phyloP scores from a whole-genome alignment of 2,888 invertebrate species.

The Apodemia hepburni region DNA sequence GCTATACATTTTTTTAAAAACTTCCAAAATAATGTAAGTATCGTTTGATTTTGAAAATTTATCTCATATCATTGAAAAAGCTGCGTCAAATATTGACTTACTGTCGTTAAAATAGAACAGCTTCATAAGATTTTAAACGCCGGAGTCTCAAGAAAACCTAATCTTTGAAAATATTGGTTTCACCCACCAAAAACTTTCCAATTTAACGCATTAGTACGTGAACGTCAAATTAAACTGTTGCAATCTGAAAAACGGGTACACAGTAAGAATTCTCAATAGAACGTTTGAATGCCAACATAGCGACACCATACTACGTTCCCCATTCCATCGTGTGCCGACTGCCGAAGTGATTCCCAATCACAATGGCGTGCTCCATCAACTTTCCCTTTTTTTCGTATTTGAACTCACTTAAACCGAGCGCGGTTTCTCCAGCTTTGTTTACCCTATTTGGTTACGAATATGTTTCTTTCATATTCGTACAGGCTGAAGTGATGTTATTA shows the following conservation, averaged over 20 bases:
- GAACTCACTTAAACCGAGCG: slow-evolving; percentile 65
- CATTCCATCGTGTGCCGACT: slow-evolving; percentile 33
- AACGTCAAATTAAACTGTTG: not conserved
- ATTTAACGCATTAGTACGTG: too few relatives aligned
- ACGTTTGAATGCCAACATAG: slow-evolving; percentile 5
- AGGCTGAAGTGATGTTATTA: slow-evolving; percentile 36
- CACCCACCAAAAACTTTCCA: too few relatives aligned
- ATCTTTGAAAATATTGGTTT: too few relatives aligned
- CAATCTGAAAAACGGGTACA: not conserved
- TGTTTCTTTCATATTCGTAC: slow-evolving; percentile 41
- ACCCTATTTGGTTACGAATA: slow-evolving; percentile 49
- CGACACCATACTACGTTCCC: slow-evolving; percentile 27
- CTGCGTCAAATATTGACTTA: too few relatives aligned
- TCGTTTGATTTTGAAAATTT: too few relatives aligned
- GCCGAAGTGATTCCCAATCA: slow-evolving; percentile 55
- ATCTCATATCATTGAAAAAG: too few relatives aligned
- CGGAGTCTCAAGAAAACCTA: too few relatives aligned
- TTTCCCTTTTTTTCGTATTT: slow-evolving; percentile 69
- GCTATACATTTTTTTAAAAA: too few relatives aligned
- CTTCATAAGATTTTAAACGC: too few relatives aligned
- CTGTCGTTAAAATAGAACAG: too few relatives aligned
- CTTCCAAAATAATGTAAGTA: too few relatives aligned
- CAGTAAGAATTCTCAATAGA: not conserved
- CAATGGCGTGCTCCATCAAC: slow-evolving; percentile 46
- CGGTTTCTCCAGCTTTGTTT: slow-evolving; percentile 51